Evolutionary conservation across 2,888 invertebrate genomes (phyloP).

Genomic region (Dynastes maya): DNA sequence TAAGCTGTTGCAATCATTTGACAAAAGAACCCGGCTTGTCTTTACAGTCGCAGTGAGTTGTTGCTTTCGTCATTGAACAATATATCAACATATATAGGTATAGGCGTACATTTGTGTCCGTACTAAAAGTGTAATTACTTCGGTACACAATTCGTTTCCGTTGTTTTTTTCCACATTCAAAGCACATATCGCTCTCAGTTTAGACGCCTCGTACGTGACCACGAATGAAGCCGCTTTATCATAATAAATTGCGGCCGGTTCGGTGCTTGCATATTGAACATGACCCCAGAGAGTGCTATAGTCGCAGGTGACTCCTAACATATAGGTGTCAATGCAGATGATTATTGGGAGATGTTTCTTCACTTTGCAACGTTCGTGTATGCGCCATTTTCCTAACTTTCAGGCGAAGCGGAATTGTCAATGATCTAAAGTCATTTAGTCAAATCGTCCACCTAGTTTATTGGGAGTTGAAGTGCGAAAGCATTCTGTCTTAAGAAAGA

Average conservation of each 20-base stretch:
- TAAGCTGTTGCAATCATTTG: constrained; percentile 45
- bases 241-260: constrained; percentile 62
- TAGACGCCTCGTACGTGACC: constrained; percentile 67
- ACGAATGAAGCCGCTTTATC: constrained; percentile 68
- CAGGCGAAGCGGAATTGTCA: neutral
- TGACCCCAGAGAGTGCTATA: constrained; percentile 57
- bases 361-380: neutral
- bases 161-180: constrained; percentile 65
- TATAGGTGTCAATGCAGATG: constrained; percentile 42
- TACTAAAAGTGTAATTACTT: constrained; percentile 53
- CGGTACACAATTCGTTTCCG: constrained; percentile 64
- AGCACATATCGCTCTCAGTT: constrained; percentile 64
- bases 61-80: constrained; percentile 51
- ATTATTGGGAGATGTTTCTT: constrained; percentile 33
- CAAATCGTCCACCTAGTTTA: neutral
- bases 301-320: constrained; percentile 60
- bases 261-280: constrained; percentile 46
- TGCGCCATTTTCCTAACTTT: neutral
- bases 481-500: too few relatives aligned
- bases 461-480: neutral
- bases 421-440: neutral
- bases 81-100: constrained; percentile 40
- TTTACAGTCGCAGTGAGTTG: constrained; percentile 49
- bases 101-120: constrained; percentile 44
- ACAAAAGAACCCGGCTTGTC: constrained; percentile 49